Base-by-base conservation (phyloP, 2,888 invertebrate species). In the Pachymerium ferrugineum region DNA sequence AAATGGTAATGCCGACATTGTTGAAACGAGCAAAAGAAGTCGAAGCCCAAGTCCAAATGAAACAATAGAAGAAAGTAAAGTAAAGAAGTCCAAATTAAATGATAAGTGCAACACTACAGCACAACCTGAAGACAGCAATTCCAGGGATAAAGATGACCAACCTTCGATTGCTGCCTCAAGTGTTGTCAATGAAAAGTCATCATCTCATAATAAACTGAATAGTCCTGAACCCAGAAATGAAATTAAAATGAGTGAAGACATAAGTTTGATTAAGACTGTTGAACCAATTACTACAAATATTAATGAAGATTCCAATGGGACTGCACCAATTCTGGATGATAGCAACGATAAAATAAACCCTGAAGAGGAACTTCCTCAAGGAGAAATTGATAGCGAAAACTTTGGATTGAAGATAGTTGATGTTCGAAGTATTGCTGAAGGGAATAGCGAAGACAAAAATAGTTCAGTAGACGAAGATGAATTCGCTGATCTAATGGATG, bases 341-440 rank as follows among this genome's bases (percentile, higher is more conserved):
- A n/a, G n/a, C n/a, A n/a, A n/a, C n/a, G n/a, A n/a, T n/a, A n/a
- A n/a, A n/a, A n/a, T n/a, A n/a, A n/a, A 35, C 35, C 14, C 14
- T 35, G 35, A 35, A 35, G 35, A 35, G 35, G 14, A 35, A 35
- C 8, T 14, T 35, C 14, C 35, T 35, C 14, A 35, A 14, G 8
- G 14, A 14, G 8, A 14, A 35, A 8, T 8, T 10, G 28, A 62
- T n/a, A 22, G 2, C 28, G 62, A 62, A 5, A 14, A 62, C 25
- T 62, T 62, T 25, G n/a, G 62, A 28, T 62, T 62, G 25, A 62
- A 62, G 28, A 62, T 62, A 28, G 62, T 62, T 10, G 62, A 62
- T 62, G 62, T 62, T 28, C 62, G 62, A 25, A 62, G 62, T 28
- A 62, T 62, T 12, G 62, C 62, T n/a, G n/a, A n/a, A n/a, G n/a